Base-by-base conservation (phyloP, 2,888 invertebrate species). In the Pasiphila rectangulata region DNA sequence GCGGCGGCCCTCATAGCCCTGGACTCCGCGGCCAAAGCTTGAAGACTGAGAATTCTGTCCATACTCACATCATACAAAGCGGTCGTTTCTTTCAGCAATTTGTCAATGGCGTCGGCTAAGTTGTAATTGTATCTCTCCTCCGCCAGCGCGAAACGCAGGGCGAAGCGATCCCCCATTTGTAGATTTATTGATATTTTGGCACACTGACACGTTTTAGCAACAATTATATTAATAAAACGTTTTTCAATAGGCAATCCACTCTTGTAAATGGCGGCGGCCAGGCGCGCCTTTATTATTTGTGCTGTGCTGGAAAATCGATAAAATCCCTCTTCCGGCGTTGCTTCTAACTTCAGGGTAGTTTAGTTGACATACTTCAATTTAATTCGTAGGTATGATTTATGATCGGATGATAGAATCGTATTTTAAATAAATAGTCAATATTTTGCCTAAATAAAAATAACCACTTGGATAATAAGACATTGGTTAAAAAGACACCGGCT, bases 261-360 rank as follows among this genome's bases (percentile, higher is more conserved):
- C 5, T 9, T 27, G n/a, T 15, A 16, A 16, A 25, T 32, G 16
- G 38, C 34, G 34, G 20, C 29, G 9, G 9, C 10, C 7, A 15
- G 25, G 13, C 9, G 13, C 4, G 7, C 13, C 21, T 21, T 1
- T 21, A 7, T 6, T 9, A n/a, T 13, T 25, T 27, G 42, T 35
- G 20, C 9, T 13, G 12, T 16, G 25, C 34, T 19, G 10, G 17
- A 44, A 30, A 44, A 44, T 44, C 44, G 23, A 44, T 44, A 44
- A 21, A 40, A 30, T n/a, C 10, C 7, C 23, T 40, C 40, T 32
- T 23, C 16, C 15, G 9, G 17, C n/a, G n/a, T n/a, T n/a, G n/a
- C 38, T 12, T 12, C 27, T 41, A 41, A 24, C 32, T 42, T 24
- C 24, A 21, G 30, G 21, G 20, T 20, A 16, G 39, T 40, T 40